Evolutionary conservation across 2,113 vertebrate species (phyloP), one percentile per base, ranked within the genome.

Genomic region (Corythaeola cristata): DNA sequence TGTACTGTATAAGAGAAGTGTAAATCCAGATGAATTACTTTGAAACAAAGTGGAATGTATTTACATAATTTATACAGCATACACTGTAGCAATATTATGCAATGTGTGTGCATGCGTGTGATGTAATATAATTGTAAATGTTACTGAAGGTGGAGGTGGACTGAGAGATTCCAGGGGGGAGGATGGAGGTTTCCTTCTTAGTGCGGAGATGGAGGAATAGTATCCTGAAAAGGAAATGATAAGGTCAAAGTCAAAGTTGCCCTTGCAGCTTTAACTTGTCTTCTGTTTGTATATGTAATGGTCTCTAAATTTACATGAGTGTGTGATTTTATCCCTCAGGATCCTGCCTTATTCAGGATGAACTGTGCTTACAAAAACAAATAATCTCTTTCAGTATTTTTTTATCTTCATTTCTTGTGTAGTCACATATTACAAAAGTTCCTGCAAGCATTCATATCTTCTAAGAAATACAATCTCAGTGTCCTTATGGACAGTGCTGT

Each of bases 41-140:
- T 96, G 96, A 89, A 92, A 59, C 91, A 82, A 95, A 97, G 90
- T 91, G 80, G 89, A 82, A 89, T 89, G 69, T 92, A 89, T 96
- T 93, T 96, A 87, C 80, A 37, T 81, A 66, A 64, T 89, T 86
- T 87, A 90, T 76, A 35, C 77, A 85, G 90, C 95, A 92, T 82
- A 93, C 90, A 91, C 95, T 58, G 83, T 90, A 87, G 95, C 94
- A 68, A 39, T 81, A 37, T 91, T 72, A 95, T 86, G 90, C 92
- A 81, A 86, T 85, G 88, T 71, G 89, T 88, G 82, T 92, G 94
- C 92, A 68, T 68, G 71, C 2, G 20, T 86, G 66, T 81, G 90
- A 49, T 96, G 66, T 84, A 74, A 89, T 82, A 73, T 55, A 94
- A 58, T 24, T 93, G 84, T 90, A 91, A 87, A 87, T 91, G 90